Conservation (phyloP, 2,888 invertebrate genomes). For the Mythimna loreyi region DNA sequence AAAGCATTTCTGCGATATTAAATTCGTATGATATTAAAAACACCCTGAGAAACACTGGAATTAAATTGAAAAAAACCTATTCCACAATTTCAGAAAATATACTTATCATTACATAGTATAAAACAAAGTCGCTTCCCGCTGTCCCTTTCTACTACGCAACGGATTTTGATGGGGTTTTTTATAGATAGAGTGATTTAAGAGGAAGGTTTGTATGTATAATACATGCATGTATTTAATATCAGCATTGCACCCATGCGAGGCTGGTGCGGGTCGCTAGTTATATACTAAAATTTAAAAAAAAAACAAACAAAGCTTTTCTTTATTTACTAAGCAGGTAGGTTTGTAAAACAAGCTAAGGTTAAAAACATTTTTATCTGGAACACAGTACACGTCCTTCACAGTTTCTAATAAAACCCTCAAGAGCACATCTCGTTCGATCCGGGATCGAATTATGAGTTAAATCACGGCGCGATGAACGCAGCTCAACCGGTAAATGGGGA, state of each 20-base stretch:
- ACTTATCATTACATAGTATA: too few relatives aligned
- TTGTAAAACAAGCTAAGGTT: not conserved
- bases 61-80: not conserved
- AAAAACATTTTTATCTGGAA: not conserved
- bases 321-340: not conserved
- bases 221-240: too few relatives aligned
- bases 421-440: constrained; percentile 61
- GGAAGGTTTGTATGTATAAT: too few relatives aligned
- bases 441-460: constrained; percentile 76
- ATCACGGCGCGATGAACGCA: constrained; percentile 70
- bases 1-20: too few relatives aligned
- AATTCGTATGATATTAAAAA: too few relatives aligned
- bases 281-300: too few relatives aligned
- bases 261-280: too few relatives aligned
- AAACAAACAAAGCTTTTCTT: not conserved
- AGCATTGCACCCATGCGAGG: too few relatives aligned
- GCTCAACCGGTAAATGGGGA: constrained; percentile 79
- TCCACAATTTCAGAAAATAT: not conserved
- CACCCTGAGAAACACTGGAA: not conserved
- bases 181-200: too few relatives aligned
- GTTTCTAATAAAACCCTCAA: constrained; percentile 61
- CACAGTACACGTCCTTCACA: constrained; percentile 22
- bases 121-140: too few relatives aligned
- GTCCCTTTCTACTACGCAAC: too few relatives aligned
- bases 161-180: too few relatives aligned